These are phyloP conservation scores for Ameiurus melas DNA, from an alignment of 2,113 vertebrate species.

Conservation along the genomic window DNA sequence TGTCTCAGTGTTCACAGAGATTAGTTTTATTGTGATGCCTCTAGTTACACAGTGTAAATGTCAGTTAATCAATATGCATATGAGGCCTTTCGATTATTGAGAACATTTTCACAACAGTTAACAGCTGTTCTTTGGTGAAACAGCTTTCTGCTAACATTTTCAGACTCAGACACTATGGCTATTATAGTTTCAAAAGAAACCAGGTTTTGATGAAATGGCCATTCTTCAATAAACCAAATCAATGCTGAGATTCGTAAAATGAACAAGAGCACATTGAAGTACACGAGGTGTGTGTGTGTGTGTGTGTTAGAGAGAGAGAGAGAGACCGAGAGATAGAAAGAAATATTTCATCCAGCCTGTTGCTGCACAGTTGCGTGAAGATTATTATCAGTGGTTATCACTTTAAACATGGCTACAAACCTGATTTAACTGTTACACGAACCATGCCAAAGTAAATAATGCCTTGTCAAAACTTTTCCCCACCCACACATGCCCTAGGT, in stretches of 20 bases:
- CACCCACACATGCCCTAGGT: neutral
- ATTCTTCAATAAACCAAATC: neutral
- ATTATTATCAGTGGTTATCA: neutral
- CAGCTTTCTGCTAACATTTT: neutral
- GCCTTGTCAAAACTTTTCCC: neutral
- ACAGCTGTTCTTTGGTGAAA: conserved; percentile 3
- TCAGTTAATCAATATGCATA: conserved; percentile 34
- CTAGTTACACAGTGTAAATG: conserved; percentile 7
- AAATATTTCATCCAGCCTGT: neutral
- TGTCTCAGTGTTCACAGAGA: neutral
- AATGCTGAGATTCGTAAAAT: neutral
- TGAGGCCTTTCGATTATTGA: conserved; percentile 3
- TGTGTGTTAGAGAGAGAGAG: neutral
- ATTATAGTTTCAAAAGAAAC: neutral
- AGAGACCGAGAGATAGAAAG: neutral
- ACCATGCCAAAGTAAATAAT: neutral
- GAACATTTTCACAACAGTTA: neutral
- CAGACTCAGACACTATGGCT: neutral
- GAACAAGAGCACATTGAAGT: neutral
- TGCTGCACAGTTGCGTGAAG: neutral
- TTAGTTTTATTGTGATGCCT: neutral
- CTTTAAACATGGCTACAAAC: neutral
- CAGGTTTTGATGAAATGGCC: neutral
- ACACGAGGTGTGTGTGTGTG: neutral
- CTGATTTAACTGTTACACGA: neutral